Evolutionary conservation across 2,113 vertebrate species (phyloP).

Genomic region (Galbula dea): DNA sequence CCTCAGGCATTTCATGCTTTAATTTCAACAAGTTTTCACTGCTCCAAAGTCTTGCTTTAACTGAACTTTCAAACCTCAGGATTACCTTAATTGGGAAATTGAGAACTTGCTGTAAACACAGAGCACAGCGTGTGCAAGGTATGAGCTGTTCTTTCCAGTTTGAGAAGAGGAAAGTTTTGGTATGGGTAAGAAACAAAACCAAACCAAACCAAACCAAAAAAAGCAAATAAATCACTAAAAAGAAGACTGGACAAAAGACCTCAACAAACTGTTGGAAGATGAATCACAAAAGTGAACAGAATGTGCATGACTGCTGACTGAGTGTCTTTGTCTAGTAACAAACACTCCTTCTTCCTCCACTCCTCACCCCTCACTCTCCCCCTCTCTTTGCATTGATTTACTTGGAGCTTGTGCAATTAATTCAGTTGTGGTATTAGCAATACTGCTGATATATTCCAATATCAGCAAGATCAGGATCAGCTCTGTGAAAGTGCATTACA

Average conservation of each 20-base stretch:
- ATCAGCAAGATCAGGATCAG: constrained; percentile 14
- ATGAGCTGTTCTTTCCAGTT: constrained; percentile 36
- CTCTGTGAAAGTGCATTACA: not conserved
- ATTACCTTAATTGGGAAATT: not conserved
- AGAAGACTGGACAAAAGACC: not conserved
- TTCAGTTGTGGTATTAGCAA: not conserved
- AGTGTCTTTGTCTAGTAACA: not conserved
- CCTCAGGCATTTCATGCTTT: not conserved
- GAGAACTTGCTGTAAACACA: not conserved
- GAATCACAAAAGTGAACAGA: not conserved
- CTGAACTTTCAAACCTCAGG: not conserved
- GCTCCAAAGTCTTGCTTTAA: not conserved
- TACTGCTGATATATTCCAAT: not conserved
- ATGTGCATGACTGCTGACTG: not conserved
- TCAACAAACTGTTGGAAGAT: not conserved
- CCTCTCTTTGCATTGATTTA: not conserved
- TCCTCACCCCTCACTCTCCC: fast-evolving
- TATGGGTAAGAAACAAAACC: not conserved
- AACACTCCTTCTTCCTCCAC: not conserved
- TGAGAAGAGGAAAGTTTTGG: constrained; percentile 24
- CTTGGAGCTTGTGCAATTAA: not conserved
- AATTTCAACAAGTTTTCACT: not conserved
- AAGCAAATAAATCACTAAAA: too few species aligned
- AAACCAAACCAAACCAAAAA: not conserved
- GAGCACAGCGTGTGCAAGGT: not conserved